Percentiles rank a stretch among this genome's conserved stretches.
These are phyloP conservation scores for Matsumurasca onukii DNA, from an alignment of 1,140 invertebrate genomes.

Conservation along the genomic window DNA sequence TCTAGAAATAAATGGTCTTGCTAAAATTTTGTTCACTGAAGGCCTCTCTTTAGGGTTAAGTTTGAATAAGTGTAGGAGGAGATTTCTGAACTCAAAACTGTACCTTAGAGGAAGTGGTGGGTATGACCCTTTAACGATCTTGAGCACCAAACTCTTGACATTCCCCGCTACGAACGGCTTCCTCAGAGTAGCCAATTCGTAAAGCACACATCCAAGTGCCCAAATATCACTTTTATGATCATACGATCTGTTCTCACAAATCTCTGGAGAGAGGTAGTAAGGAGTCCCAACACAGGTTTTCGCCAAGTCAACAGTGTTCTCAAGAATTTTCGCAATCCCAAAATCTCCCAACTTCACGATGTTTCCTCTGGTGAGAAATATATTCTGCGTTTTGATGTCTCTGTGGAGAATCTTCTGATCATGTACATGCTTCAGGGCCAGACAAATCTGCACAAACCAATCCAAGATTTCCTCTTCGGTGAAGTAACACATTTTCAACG, in stretches of 20 bases:
- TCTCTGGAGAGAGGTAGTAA: slow-evolving; percentile 12
- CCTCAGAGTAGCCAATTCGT: slow-evolving; percentile 11
- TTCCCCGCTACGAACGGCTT: slow-evolving; percentile 6
- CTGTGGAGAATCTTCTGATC: slow-evolving; percentile 25
- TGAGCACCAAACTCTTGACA: slow-evolving; percentile 20
- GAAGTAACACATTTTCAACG: slow-evolving; percentile 10
- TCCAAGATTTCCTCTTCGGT: slow-evolving; percentile 20
- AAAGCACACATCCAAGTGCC: slow-evolving; percentile 8
- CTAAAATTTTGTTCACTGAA: slow-evolving; percentile 8
- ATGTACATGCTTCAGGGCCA: slow-evolving; percentile 19
- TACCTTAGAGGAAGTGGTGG: slow-evolving; percentile 14
- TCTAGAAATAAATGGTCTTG: slow-evolving; percentile 3
- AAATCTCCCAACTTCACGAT: slow-evolving; percentile 12
- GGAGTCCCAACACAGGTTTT: slow-evolving; percentile 18
- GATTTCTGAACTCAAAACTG: slow-evolving; percentile 18
- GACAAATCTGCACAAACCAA: slow-evolving; percentile 18
- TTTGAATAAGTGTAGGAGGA: slow-evolving; percentile 9
- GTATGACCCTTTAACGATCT: slow-evolving; percentile 14
- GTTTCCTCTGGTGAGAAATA: slow-evolving; percentile 9
- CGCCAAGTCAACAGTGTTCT: slow-evolving; percentile 8
- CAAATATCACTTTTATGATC: slow-evolving; percentile 17
- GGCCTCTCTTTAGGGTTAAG: slow-evolving; percentile 16
- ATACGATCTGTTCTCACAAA: slow-evolving; percentile 17
- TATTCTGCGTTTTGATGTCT: slow-evolving; percentile 18
- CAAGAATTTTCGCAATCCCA: slow-evolving; percentile 8